These are phyloP conservation scores for Zaprionus ghesquierei DNA, from an alignment of 1,140 invertebrate species.

Conservation along the genomic window DNA sequence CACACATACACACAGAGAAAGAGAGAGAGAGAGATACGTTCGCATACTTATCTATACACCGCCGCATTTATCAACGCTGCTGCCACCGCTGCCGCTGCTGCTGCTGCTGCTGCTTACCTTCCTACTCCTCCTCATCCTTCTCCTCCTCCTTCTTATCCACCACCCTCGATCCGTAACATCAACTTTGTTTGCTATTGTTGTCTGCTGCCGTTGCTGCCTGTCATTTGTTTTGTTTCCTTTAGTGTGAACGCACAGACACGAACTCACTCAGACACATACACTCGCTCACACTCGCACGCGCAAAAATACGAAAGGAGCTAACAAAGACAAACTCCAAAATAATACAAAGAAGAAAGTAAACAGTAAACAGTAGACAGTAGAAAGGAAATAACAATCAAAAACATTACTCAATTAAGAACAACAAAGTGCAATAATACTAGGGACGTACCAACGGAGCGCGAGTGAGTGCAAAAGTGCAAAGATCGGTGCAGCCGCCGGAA, in stretches of 20 bases:
- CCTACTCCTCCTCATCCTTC: neutral
- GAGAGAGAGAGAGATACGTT: conserved; percentile 12
- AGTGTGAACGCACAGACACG: conserved; percentile 37
- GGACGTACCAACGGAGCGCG: neutral
- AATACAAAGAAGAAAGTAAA: conserved; percentile 7
- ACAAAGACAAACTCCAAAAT: conserved; percentile 29
- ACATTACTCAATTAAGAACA: conserved; percentile 1
- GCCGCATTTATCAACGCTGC: conserved; percentile 53
- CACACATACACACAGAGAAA: conserved; percentile 4
- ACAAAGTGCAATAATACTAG: conserved; percentile 14
- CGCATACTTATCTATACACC: conserved; percentile 51
- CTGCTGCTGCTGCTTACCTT: conserved; percentile 27
- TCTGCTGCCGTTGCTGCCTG: conserved; percentile 55
- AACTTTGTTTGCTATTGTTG: conserved; percentile 75
- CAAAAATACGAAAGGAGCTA: conserved; percentile 32
- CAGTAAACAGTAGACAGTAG: neutral
- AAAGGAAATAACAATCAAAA: neutral
- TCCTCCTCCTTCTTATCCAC: neutral
- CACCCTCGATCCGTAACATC: conserved; percentile 28
- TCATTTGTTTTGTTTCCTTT: conserved; percentile 54
- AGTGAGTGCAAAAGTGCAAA: conserved; percentile 14
- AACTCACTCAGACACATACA: neutral
- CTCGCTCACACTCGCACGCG: neutral
- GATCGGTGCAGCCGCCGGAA: neutral
- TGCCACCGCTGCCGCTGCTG: conserved; percentile 2